Percentiles rank a stretch among this genome's conserved stretches.
Conservation (phyloP, 2,888 invertebrate genomes). For the Aphelenchoides bicaudatus region DNA sequence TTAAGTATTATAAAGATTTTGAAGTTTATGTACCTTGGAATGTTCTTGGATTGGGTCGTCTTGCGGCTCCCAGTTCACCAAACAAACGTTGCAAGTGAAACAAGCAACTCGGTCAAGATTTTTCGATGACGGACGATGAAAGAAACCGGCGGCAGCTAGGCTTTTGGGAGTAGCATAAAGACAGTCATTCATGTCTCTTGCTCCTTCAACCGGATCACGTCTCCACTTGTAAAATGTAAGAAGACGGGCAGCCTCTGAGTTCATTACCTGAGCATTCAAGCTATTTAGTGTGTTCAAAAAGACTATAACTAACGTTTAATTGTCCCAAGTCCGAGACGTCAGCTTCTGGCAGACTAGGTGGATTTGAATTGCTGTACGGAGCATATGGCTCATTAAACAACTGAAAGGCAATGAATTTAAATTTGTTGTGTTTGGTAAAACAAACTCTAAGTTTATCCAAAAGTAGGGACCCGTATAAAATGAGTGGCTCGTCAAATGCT, state of each 20-base stretch:
- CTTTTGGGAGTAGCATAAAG: slow-evolving; percentile 13
- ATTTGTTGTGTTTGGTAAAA: background rate
- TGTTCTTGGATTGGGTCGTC: slow-evolving; percentile 72
- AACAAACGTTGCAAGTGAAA: slow-evolving; percentile 87
- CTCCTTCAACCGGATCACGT: too few relatives aligned
- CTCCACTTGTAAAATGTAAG: slow-evolving; percentile 91
- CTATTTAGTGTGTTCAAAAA: too few relatives aligned
- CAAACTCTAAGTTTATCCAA: slow-evolving; percentile 16
- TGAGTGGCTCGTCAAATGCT: background rate
- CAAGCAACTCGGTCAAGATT: slow-evolving; percentile 93
- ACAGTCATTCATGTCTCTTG: slow-evolving; percentile 89
- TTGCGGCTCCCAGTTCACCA: slow-evolving; percentile 89
- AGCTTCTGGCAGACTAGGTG: background rate
- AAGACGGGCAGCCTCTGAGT: slow-evolving; percentile 82
- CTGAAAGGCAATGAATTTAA: background rate
- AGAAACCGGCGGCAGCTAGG: slow-evolving; percentile 88
- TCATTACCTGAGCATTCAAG: slow-evolving; percentile 70
- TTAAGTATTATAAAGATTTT: background rate
- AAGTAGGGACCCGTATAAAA: background rate
- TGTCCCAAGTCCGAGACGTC: background rate
- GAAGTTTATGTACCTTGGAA: background rate
- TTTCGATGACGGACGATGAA: slow-evolving; percentile 82
- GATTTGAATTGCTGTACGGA: slow-evolving; percentile 5
- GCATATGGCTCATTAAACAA: slow-evolving; percentile 7
- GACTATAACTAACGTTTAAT: too few relatives aligned